These are phyloP conservation scores for Folsomia candida DNA, from an alignment of 2,888 invertebrate species.

Conservation along the genomic window DNA sequence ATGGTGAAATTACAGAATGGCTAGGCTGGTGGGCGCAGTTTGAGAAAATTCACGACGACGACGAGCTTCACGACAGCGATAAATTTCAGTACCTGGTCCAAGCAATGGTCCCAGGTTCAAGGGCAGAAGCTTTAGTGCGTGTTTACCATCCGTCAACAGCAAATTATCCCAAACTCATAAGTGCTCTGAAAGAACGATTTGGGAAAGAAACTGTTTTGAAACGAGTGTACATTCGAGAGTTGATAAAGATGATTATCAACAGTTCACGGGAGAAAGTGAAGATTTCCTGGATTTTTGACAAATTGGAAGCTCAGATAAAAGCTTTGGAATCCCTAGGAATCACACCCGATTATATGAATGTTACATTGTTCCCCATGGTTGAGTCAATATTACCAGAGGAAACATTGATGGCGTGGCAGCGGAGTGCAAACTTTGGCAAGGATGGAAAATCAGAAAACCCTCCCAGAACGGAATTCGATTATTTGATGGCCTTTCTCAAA, in stretches of 20 bases:
- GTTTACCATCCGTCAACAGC: conserved; percentile 16
- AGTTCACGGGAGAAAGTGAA: conserved; percentile 16
- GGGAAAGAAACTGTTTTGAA: conserved; percentile 10
- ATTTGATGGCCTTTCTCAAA: conserved; percentile 3
- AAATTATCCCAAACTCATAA: conserved; percentile 19
- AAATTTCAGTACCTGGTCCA: conserved; percentile 21
- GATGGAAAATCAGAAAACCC: background rate
- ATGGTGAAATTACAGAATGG: no score
- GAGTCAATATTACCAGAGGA: conserved; percentile 33
- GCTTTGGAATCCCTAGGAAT: conserved; percentile 27
- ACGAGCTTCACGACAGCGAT: no score
- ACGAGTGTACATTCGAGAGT: conserved; percentile 20
- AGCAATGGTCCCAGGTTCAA: background rate
- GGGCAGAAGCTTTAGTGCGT: conserved; percentile 6
- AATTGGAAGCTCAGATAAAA: conserved; percentile 14
- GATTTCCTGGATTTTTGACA: conserved; percentile 14
- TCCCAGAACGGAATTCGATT: background rate
- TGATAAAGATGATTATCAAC: conserved; percentile 21
- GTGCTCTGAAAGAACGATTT: conserved; percentile 13
- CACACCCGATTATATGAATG: conserved; percentile 16
- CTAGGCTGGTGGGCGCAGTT: no score
- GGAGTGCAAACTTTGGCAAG: conserved; percentile 11
- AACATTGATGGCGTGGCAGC: conserved; percentile 18
- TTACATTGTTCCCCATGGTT: no score
- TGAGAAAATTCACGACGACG: no score